phyloP scores from a whole-genome alignment of 2,888 invertebrate genomes.

The Elmis aenea region DNA sequence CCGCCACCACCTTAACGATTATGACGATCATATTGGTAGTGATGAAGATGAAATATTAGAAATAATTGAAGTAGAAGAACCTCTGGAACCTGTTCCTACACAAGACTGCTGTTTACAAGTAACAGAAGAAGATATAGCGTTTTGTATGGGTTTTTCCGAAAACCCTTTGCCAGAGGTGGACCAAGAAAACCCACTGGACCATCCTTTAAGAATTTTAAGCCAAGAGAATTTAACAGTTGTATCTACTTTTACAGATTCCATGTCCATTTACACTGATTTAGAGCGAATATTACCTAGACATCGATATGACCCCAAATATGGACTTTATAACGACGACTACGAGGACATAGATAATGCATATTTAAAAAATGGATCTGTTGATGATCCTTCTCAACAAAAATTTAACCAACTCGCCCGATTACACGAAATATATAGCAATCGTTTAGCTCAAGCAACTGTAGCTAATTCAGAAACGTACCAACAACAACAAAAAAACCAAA shows the following conservation, averaged over 20 bases:
- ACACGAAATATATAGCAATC: constrained; percentile 76
- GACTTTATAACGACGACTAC: constrained; percentile 54
- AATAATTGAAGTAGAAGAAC: constrained; percentile 75
- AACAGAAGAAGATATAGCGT: constrained; percentile 88
- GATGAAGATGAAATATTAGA: constrained; percentile 71
- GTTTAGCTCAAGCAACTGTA: constrained; percentile 69
- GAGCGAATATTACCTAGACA: constrained; percentile 62
- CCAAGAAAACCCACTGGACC: constrained; percentile 67
- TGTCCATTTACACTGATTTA: constrained; percentile 61
- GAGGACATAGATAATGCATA: constrained; percentile 46
- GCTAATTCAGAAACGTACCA: constrained; percentile 60
- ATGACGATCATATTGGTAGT: constrained; percentile 48
- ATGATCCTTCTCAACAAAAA: constrained; percentile 50
- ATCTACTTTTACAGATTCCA: constrained; percentile 79
- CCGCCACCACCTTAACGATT: constrained; percentile 47
- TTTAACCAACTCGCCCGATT: constrained; percentile 77
- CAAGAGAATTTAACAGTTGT: constrained; percentile 88
- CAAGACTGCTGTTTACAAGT: constrained; percentile 85
- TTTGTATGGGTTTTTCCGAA: constrained; percentile 70
- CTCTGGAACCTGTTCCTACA: constrained; percentile 77
- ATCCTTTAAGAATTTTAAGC: constrained; percentile 82
- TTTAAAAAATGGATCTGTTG: constrained; percentile 36
- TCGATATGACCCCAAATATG: constrained; percentile 55
- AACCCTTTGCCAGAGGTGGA: constrained; percentile 69
- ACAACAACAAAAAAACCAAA: constrained; percentile 34